Conservation (phyloP, 2,888 invertebrate genomes). For the Caenorhabditis doughertyi region DNA sequence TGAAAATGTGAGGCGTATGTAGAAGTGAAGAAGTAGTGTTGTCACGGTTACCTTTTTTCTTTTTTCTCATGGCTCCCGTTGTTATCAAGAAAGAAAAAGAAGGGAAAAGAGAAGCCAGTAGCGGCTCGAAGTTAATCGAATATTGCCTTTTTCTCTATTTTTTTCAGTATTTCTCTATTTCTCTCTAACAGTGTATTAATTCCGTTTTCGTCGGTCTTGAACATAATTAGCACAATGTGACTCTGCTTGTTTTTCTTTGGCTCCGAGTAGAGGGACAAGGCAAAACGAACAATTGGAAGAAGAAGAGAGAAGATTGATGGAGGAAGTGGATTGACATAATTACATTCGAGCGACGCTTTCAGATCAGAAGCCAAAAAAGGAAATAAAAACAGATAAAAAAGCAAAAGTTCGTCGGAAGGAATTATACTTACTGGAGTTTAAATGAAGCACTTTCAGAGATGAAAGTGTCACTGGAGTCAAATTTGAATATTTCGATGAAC, state of each 20-base stretch:
- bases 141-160: conserved; percentile 1
- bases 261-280: conserved; percentile 7
- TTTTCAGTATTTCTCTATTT: neutral
- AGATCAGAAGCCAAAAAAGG: conserved; percentile 8
- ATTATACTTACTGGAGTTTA: too few relatives aligned
- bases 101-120: neutral
- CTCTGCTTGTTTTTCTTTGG: neutral
- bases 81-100: neutral
- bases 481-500: neutral
- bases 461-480: neutral
- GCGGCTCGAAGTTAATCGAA: conserved; percentile 17
- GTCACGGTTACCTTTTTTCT: conserved; percentile 42
- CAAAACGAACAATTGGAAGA: conserved; percentile 2
- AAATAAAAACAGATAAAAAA: neutral
- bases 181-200: too few relatives aligned
- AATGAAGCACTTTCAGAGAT: neutral
- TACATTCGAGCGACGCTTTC: neutral
- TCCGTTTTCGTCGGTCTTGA: conserved; percentile 9
- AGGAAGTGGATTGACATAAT: neutral
- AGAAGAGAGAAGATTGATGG: neutral
- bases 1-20: too few relatives aligned
- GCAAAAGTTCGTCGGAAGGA: neutral
- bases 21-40: conserved; percentile 21
- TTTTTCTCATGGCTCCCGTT: neutral
- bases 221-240: neutral